Percentiles rank a stretch among this genome's conserved stretches.
Evolutionary conservation across 2,888 invertebrate genomes (phyloP).

Genomic region (Caradrina clavipalpis): DNA sequence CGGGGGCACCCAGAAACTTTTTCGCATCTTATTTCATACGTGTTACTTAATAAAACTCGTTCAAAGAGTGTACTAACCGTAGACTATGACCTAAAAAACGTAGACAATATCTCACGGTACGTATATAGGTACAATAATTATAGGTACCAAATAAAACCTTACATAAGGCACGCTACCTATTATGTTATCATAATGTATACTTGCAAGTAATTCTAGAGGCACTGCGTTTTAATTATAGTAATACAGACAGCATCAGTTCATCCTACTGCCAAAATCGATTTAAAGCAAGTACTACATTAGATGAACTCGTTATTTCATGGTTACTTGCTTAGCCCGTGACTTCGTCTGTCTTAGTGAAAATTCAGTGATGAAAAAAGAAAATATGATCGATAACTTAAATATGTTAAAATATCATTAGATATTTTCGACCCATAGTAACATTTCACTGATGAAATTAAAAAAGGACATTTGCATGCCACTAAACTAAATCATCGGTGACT

Average conservation of each 20-base stretch:
- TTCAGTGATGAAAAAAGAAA: too few relatives aligned
- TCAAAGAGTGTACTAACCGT: not conserved
- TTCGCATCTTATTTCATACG: not conserved
- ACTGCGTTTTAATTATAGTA: conserved; percentile 36
- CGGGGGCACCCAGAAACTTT: not conserved
- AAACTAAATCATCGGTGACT: too few relatives aligned
- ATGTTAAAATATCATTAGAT: too few relatives aligned
- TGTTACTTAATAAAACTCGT: not conserved
- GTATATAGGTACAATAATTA: not conserved
- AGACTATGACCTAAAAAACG: conserved; percentile 22
- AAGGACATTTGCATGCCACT: too few relatives aligned
- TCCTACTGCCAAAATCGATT: conserved; percentile 29
- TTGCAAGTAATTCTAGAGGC: conserved; percentile 18
- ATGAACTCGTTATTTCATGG: conserved; percentile 4
- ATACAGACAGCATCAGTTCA: not conserved
- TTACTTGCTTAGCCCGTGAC: not conserved
- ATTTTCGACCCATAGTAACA: too few relatives aligned
- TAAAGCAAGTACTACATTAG: conserved; percentile 16
- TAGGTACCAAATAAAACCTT: not conserved
- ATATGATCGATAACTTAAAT: too few relatives aligned
- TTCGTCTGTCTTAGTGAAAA: not conserved
- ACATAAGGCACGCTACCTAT: conserved; percentile 22
- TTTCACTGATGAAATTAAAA: too few relatives aligned
- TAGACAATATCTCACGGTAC: conserved; percentile 26
- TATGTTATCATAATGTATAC: conserved; percentile 20